Conservation (phyloP, 2,113 vertebrate species). For the Scophthalmus maximus region DNA sequence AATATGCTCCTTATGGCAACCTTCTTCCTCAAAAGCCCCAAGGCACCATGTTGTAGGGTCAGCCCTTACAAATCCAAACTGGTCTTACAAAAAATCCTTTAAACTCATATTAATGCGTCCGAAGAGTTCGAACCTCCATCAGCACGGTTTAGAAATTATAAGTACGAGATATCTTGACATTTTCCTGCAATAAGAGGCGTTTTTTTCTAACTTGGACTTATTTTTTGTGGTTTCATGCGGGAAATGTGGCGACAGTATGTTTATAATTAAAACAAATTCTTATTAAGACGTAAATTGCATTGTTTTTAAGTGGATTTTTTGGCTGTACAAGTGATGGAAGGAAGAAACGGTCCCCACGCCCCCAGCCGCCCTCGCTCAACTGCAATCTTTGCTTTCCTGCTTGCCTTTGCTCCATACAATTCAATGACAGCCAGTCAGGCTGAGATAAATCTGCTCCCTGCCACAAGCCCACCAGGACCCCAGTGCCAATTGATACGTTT, state of each 20-base stretch:
- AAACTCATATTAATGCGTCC: not conserved
- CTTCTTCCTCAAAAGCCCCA: not conserved
- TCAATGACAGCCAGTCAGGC: constrained; percentile 59
- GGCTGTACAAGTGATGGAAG: not conserved
- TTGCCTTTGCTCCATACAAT: constrained; percentile 16
- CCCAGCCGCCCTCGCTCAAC: not conserved
- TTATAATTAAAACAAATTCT: constrained; percentile 6
- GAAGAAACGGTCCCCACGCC: not conserved
- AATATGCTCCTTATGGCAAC: not conserved
- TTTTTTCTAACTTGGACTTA: not conserved
- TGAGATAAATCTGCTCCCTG: constrained; percentile 60
- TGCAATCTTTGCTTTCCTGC: constrained; percentile 21
- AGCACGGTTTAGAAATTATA: not conserved
- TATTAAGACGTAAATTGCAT: constrained; percentile 4
- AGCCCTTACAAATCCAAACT: not conserved
- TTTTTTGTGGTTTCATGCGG: not conserved
- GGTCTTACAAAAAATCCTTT: constrained; percentile 28
- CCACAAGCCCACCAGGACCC: constrained; percentile 58
- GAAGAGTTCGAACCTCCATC: not conserved
- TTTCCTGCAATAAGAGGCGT: not conserved
- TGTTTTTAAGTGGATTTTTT: not conserved
- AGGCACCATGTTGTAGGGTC: not conserved
- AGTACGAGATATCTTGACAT: not conserved
- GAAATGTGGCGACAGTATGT: not conserved
- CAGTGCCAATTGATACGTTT: constrained; percentile 60